Evolutionary conservation across 2,113 vertebrate genomes (phyloP), one percentile per base, ranked within the genome.

Genomic region (Epinephelus moara): DNA sequence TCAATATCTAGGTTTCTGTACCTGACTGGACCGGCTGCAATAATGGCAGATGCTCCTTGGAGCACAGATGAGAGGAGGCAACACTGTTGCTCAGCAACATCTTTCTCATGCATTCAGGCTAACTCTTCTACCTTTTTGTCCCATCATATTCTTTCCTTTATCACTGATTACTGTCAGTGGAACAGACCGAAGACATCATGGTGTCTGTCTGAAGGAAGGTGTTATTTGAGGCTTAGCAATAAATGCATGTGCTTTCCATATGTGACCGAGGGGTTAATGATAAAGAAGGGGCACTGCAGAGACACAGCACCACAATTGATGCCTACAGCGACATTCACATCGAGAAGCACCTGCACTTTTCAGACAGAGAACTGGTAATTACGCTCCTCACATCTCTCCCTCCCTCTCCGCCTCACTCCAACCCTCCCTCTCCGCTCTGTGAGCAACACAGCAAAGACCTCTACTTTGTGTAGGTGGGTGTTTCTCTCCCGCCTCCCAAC

Each of bases 261-360:
- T 33, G 42, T 73, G 57, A 42, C 75, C 0, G 0, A 45, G 27
- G 6, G 49, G 37, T 57, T 66, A 60, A 84, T 73, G 33, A 63
- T 67, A 81, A 53, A 86, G 77, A 63, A 61, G 19, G 72, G 67
- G 62, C 67, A 85, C 49, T 68, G 56, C 30, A 68, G 70, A 4
- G 3, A 67, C 5, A 61, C 18, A 57, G 47, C 52, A 33, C 40
- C 8, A 78, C 63, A 82, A 81, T 23, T 70, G 60, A 68, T 52
- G 75, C 78, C 59, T 84, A 53, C 21, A 63, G 66, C 12, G 27
- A 55, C 56, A 23, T 59, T 72, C 69, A 71, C 76, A 85, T 78
- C 53, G 76, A 81, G 76, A 81, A 56, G 86, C 93, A 93, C 90
- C 88, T 94, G 93, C 85, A 90, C 89, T 87, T 84, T 90, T 92